Base-by-base conservation (phyloP, 2,797 vertebrate species). In the Coregonus suidteri region DNA sequence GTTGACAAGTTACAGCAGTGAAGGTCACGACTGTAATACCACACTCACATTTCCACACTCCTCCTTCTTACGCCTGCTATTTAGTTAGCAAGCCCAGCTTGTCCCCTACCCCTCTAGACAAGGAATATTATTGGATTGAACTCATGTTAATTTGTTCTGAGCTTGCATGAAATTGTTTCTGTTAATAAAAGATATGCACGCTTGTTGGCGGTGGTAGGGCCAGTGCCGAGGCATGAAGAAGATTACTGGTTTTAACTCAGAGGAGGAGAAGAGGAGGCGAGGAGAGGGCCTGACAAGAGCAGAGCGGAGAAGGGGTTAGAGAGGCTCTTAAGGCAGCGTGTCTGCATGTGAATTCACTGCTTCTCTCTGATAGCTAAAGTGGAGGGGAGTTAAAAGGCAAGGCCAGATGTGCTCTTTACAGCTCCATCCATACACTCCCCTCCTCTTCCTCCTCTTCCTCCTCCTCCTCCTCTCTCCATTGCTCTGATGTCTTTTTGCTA, bases 61-160 rank as follows among this genome's bases (percentile, higher is more conserved):
- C 56, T 59, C 56, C 16, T 16, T 59, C 54, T 6, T 59, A 59
- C 56, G 56, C n/a, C 18, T 18, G 56, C 18, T n/a, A 59, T 59
- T n/a, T n/a, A 59, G 56, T 59, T 59, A 59, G 56, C 56, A n/a
- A 59, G 56, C 56, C 18, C n/a, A 59, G 56, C 56, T 9, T n/a
- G 56, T 59, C 56, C 56, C n/a, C 56, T 59, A 18, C 56, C 56
- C 15, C 65, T 78, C 79, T n/a, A 68, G 86, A 89, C 78, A 77
- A 66, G 56, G 59, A 75, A 81, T 85, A 80, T 84, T 74, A 85
- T 75, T 75, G 54, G 64, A 74, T 34, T 83, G 87, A 89, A 89
- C 85, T 86, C 75, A 74, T 79, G 84, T n/a, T 89, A 89, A 92
- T 92, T 88, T 84, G 77, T 79, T 59, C 86, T 78, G 65, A 88